Evolutionary conservation across 2,797 vertebrate genomes (phyloP).

Genomic region (Lacerta viridis): DNA sequence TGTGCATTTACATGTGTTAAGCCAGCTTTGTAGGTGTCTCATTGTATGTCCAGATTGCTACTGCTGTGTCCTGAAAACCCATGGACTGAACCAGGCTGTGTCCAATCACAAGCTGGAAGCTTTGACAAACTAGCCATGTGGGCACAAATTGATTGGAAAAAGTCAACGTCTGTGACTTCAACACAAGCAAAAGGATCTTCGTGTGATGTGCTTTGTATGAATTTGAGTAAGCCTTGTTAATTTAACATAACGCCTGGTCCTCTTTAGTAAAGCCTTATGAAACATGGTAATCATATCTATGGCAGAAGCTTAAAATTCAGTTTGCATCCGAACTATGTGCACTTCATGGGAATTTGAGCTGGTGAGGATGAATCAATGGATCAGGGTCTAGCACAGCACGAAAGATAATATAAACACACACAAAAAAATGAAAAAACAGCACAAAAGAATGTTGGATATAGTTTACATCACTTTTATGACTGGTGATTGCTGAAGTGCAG

Average conservation of each 20-base stretch:
- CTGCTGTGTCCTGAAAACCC: neutral
- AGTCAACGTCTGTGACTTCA: neutral
- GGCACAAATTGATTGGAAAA: neutral
- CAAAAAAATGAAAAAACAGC: neutral
- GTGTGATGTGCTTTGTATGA: neutral
- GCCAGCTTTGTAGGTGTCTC: neutral
- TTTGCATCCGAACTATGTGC: neutral
- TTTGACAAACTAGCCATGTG: neutral
- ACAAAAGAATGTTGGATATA: neutral
- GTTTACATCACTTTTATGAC: neutral
- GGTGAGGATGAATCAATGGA: neutral
- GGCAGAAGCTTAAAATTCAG: neutral
- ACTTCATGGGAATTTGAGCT: neutral
- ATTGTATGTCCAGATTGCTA: neutral
- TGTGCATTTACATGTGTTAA: neutral
- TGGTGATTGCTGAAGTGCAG: accelerated
- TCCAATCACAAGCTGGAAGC: neutral
- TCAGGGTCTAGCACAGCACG: neutral
- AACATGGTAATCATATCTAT: neutral
- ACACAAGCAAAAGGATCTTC: neutral
- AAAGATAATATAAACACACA: neutral
- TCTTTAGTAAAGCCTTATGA: neutral
- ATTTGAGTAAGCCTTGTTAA: neutral
- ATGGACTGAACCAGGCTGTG: neutral
- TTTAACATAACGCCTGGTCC: neutral